Evolutionary conservation across 2,888 invertebrate genomes (phyloP), one percentile per base, ranked within the genome.

Genomic region (Boloria euphrosyne): DNA sequence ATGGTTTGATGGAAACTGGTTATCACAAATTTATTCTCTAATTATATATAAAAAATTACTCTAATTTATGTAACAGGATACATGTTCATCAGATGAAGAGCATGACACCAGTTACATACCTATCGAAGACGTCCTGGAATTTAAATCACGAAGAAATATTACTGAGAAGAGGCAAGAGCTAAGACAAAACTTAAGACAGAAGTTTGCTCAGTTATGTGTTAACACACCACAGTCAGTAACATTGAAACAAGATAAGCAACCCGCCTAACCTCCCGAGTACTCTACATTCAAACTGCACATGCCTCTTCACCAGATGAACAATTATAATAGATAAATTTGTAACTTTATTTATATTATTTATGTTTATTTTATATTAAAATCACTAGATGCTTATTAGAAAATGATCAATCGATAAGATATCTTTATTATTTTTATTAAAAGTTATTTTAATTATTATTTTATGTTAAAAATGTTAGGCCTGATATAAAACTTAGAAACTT

Each of bases 61-160:
- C n/a, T 47, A 44, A 13, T 38, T 17, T 62, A 22, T 63, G n/a
- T n/a, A 87, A 55, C 80, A 97, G 96, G 95, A 96, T 78, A 95
- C 95, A 73, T 96, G 95, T 92, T 95, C 96, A 74, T 95, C 95
- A 73, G 96, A 95, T 70, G 96, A 96, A 75, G 95, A 96, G 80
- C 95, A 96, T 74, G 95, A 95, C 78, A 94, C 93, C 76, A 94
- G 95, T 90, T 95, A 95, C 93, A 97, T 98, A 93, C 97, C 97
- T 74, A 95, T 95, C 76, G 97, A 97, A 88, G 98, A 97, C 85
- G 96, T 98, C 74, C 93, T 95, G 89, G 96, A 96, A 89, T 98
- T 97, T 86, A 95, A 96, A 91, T 96, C 96, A 74, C 95, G 96
- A 81, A 94, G 94, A 82, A 95, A 96, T 84, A 95, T 97, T 78